Percentiles rank a stretch among this genome's conserved stretches.
Conservation (phyloP, 2,888 invertebrate genomes). For the Papilio demoleus region DNA sequence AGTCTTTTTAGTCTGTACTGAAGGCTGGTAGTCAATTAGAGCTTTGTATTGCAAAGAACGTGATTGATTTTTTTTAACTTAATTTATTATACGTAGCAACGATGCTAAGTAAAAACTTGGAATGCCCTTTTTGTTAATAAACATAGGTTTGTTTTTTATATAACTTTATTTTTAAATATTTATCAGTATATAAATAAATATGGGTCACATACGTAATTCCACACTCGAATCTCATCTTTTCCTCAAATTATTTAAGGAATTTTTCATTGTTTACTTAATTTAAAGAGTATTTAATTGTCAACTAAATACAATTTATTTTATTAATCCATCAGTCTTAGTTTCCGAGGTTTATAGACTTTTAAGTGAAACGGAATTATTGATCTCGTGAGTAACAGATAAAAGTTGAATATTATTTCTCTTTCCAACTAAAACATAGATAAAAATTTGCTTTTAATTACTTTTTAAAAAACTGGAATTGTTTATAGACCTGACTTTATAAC, state of each 20-base stretch:
- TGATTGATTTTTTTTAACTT: conserved; percentile 31
- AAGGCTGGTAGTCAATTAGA: conserved; percentile 70
- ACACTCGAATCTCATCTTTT: too few species aligned
- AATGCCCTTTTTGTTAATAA: neutral
- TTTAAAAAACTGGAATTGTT: neutral
- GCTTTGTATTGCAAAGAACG: conserved; percentile 42
- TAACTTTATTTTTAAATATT: neutral
- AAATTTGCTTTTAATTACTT: neutral
- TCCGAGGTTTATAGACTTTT: too few species aligned
- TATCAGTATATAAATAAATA: too few species aligned
- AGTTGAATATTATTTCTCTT: neutral
- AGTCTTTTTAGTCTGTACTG: conserved; percentile 55
- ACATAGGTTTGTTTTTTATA: neutral
- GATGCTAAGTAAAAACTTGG: neutral
- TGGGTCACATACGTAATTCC: too few species aligned
- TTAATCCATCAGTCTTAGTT: too few species aligned
- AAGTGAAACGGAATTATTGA: too few species aligned
- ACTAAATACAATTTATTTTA: too few species aligned
- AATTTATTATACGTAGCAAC: conserved; percentile 35
- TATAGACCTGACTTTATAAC: neutral
- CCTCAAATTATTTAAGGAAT: too few species aligned
- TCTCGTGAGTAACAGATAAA: neutral
- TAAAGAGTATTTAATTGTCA: too few species aligned
- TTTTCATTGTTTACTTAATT: too few species aligned
- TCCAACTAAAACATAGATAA: neutral